Evolutionary conservation across 2,797 vertebrate species (phyloP).

Genomic region (Cheirogaleus major): DNA sequence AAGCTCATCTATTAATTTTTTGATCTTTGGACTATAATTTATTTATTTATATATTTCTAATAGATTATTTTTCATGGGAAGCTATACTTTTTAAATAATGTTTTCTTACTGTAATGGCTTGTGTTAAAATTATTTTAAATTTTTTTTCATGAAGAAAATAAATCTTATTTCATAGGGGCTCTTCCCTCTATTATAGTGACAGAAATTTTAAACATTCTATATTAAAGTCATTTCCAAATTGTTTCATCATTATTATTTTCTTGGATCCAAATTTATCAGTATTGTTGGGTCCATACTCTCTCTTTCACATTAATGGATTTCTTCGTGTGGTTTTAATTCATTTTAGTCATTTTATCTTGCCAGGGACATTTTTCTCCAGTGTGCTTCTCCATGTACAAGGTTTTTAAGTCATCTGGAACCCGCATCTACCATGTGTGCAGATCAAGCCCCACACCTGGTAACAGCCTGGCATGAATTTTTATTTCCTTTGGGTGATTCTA

Average conservation of each 20-base stretch:
- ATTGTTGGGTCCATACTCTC: not conserved
- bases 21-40: not conserved
- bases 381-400: not conserved
- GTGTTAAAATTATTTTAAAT: not conserved
- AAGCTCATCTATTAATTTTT: not conserved
- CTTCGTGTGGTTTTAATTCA: not conserved
- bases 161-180: not conserved
- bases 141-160: not conserved
- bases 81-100: not conserved
- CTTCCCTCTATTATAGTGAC: not conserved
- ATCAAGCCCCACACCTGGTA: fast-evolving
- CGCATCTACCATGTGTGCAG: too few relatives aligned
- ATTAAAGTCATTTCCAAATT: not conserved
- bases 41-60: not conserved
- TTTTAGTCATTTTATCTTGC: not conserved
- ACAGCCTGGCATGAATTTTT: not conserved
- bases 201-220: not conserved
- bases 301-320: not conserved
- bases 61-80: not conserved
- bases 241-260: not conserved
- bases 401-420: not conserved
- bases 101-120: not conserved
- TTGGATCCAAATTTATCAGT: not conserved
- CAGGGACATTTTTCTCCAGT: not conserved
- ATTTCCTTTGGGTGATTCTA: not conserved